Conservation (phyloP, 2,797 vertebrate genomes). For the Numenius phaeopus region DNA sequence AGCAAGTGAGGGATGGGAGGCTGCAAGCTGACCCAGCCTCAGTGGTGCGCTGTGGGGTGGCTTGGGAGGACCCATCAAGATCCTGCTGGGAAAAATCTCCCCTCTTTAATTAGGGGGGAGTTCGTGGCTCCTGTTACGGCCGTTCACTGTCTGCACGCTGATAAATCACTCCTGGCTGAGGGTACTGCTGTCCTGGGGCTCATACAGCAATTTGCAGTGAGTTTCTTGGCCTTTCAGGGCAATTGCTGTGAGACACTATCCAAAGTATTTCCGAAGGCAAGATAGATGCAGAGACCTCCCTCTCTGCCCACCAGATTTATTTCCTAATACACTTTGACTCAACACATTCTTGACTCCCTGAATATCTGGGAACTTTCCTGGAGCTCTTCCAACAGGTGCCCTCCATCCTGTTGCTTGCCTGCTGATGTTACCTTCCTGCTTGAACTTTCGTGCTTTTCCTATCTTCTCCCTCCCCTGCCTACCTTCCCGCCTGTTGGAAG, state of each 20-base stretch:
- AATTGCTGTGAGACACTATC: not conserved
- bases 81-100: not conserved
- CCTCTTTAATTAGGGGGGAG: not conserved
- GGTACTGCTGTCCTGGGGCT: not conserved
- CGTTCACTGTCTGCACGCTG: not conserved
- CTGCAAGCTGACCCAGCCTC: not conserved
- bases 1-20: not conserved
- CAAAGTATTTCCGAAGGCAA: not conserved
- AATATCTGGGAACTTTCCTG: not conserved
- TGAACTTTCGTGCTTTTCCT: not conserved
- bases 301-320: not conserved
- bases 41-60: not conserved
- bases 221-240: not conserved
- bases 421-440: not conserved
- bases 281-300: not conserved
- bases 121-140: fast-evolving
- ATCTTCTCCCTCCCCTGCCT: not conserved
- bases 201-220: not conserved
- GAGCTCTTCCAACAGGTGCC: not conserved
- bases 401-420: not conserved
- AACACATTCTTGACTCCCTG: not conserved
- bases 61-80: not conserved
- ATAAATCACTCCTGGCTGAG: not conserved
- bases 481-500: not conserved
- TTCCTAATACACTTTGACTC: not conserved